phyloP scores from a whole-genome alignment of 2,797 vertebrate genomes.

The Sebastes oblongus region DNA sequence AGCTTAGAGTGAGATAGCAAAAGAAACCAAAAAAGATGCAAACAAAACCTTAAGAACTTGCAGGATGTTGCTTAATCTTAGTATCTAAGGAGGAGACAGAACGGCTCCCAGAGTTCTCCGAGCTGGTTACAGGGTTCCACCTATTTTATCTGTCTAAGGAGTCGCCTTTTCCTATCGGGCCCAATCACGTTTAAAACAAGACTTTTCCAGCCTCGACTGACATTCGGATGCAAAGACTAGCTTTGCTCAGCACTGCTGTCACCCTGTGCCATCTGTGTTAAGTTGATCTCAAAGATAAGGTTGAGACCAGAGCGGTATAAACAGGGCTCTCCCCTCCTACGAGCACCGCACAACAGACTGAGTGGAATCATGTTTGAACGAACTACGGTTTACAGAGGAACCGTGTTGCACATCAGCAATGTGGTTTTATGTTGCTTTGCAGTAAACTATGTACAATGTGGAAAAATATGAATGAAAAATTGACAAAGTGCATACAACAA shows the following conservation, averaged over 20 bases:
- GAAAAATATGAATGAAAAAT: slow-evolving; percentile 79
- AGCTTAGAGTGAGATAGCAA: slow-evolving; percentile 87
- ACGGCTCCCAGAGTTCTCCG: slow-evolving; percentile 49
- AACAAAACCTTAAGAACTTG: slow-evolving; percentile 72
- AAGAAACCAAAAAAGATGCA: slow-evolving; percentile 82
- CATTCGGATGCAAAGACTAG: slow-evolving; percentile 53
- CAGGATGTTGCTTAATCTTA: slow-evolving; percentile 76
- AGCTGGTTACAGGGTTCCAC: slow-evolving; percentile 62
- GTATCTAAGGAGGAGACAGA: slow-evolving; percentile 65
- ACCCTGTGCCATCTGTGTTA: slow-evolving; percentile 66
- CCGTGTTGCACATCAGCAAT: slow-evolving; percentile 75
- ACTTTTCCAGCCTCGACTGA: slow-evolving; percentile 53
- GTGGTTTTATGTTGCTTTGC: slow-evolving; percentile 81
- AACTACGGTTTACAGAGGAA: slow-evolving; percentile 58
- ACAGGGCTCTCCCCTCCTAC: slow-evolving; percentile 54
- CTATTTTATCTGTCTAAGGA: slow-evolving; percentile 55
- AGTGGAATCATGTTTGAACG: slow-evolving; percentile 56
- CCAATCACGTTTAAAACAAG: slow-evolving; percentile 42
- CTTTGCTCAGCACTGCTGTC: slow-evolving; percentile 66
- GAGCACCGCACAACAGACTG: slow-evolving; percentile 53
- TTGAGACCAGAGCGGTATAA: slow-evolving; percentile 53
- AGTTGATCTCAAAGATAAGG: slow-evolving; percentile 66
- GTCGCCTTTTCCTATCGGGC: slow-evolving; percentile 34
- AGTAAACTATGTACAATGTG: slow-evolving; percentile 80
- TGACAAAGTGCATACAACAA: slow-evolving; percentile 82